These are phyloP conservation scores for Chironex yamaguchii DNA, from an alignment of 30 jellyfish, hydroid and myxozoan genomes.

Conservation along the genomic window DNA sequence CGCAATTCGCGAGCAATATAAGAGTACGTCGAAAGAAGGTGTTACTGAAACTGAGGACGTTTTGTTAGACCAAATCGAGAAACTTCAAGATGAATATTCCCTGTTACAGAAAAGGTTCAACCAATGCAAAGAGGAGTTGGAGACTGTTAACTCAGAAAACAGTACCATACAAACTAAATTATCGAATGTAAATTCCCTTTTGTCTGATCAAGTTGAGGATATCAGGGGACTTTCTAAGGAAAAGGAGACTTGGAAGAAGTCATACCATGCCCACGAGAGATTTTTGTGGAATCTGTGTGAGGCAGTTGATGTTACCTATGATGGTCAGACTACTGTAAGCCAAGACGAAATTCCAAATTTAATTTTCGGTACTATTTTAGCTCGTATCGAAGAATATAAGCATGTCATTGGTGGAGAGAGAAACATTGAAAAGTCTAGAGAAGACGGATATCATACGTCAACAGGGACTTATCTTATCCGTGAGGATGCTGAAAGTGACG, in stretches of 20 bases:
- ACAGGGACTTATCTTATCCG: too few species aligned
- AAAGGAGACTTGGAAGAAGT: background rate
- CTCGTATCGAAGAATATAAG: background rate
- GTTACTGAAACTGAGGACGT: background rate
- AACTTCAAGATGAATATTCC: background rate
- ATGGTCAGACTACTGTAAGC: background rate
- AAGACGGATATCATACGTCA: background rate
- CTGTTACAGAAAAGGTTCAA: background rate
- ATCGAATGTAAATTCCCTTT: background rate
- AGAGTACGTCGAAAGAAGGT: slow-evolving; percentile 29
- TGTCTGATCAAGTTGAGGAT: background rate
- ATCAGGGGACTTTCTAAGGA: background rate
- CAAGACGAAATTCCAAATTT: background rate
- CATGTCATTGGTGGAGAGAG: too few species aligned
- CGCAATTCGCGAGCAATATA: slow-evolving; percentile 54
- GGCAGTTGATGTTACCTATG: background rate
- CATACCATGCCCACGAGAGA: too few species aligned
- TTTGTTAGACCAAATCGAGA: background rate
- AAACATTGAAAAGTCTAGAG: too few species aligned
- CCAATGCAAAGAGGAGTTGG: slow-evolving; percentile 20
- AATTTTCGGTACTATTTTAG: background rate
- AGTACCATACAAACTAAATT: background rate
- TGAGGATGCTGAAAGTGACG: background rate
- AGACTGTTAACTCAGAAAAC: background rate
- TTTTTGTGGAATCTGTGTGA: background rate